Percentiles rank a stretch among this genome's conserved stretches.
phyloP scores from a whole-genome alignment of 2,888 invertebrate genomes.

The Brachynemurus nebulosus region DNA sequence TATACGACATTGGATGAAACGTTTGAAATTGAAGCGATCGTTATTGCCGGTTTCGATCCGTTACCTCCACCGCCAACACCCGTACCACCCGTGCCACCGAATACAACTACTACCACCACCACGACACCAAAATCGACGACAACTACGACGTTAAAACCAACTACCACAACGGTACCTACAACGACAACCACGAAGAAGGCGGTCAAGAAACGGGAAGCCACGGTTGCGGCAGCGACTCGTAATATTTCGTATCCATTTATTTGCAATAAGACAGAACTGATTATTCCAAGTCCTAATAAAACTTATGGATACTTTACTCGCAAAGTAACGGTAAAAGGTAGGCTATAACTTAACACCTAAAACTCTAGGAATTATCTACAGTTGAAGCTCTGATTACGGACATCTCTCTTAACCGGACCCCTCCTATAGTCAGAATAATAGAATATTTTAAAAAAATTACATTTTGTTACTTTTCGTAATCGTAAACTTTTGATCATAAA shows the following conservation, averaged over 20 bases:
- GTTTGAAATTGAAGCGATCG: conserved; percentile 53
- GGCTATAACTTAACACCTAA: conserved; percentile 21
- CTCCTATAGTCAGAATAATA: no score
- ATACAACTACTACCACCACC: conserved; percentile 26
- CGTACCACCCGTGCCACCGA: conserved; percentile 24
- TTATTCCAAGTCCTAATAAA: conserved; percentile 49
- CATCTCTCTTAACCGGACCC: no score
- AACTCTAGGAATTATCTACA: no score
- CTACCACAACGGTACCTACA: conserved; percentile 18
- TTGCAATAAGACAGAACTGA: conserved; percentile 43
- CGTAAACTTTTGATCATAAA: no score
- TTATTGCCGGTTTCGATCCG: conserved; percentile 55
- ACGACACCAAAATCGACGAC: conserved; percentile 23
- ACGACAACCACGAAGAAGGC: conserved; percentile 18
- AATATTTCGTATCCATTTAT: conserved; percentile 33
- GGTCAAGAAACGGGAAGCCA: conserved; percentile 16
- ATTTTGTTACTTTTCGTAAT: no score
- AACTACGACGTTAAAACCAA: conserved; percentile 23
- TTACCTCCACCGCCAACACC: conserved; percentile 28
- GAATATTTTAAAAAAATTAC: no score
- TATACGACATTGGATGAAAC: conserved; percentile 45
- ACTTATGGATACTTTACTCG: conserved; percentile 60
- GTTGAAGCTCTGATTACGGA: no score
- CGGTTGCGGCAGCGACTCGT: conserved; percentile 17
- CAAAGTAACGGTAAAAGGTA: conserved; percentile 54